Base-by-base conservation (phyloP, 1,140 invertebrate genomes). In the Globodera rostochiensis region DNA sequence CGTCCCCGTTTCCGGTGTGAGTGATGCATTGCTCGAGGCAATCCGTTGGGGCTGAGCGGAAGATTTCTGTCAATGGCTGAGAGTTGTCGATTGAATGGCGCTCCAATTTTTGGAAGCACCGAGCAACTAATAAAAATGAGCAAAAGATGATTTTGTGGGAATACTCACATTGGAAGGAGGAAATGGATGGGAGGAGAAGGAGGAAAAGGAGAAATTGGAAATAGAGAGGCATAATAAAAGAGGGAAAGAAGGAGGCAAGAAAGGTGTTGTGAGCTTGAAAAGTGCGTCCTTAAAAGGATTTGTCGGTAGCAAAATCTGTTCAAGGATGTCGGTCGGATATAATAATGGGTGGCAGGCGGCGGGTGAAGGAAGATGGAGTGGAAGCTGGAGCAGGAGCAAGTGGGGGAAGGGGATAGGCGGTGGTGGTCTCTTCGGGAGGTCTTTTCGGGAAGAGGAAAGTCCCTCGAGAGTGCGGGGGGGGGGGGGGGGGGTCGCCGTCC, bases 11-110 rank as follows among this genome's bases (percentile, higher is more conserved):
- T 60, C 74, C 74, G 19, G 74, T 74, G 66, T 74, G 46, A 1
- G 75, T 21, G 67, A 84, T 78, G 64, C 82, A 84, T 66, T 83
- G 69, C 19, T 83, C 60, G 7, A 84, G 50, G 66, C 82, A 84
- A 21, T 84, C 75, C 19, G 77, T 69, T 1, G 81, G 82, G n/a
- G 73, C 60, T 36, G 74, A 73, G 25, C 79, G 69, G 47, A 84
- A 84, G 45, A 84, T 57, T 64, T 84, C 82, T 46, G 81, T 79
- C 49, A 84, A 47, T 9, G 82, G 82, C 74, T 83, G 82, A 9
- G 71, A 78, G 45, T 84, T 84, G 45, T 84, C 82, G 57, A 84
- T 83, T 46, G 82, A 84, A 78, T 76, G 81, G 21, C 81, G 84
- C 36, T 74, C 50, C n/a, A 74, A 66, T 57, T 73, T 83, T 78